These are phyloP conservation scores for Leptinotarsa lineolata DNA, from an alignment of 1,140 invertebrate genomes.

Conservation along the genomic window DNA sequence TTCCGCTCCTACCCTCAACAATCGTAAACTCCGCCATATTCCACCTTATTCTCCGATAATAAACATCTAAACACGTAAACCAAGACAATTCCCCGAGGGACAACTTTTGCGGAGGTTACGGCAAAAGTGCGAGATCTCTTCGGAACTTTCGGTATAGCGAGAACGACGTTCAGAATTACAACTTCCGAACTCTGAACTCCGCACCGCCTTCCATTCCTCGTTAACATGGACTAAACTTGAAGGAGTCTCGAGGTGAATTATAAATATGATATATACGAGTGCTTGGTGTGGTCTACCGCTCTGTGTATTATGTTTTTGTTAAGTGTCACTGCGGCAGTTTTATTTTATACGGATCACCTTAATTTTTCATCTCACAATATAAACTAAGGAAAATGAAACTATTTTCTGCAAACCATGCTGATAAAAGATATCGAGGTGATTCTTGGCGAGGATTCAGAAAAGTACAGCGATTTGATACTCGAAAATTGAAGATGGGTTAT, in stretches of 20 bases:
- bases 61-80: conserved; percentile 39
- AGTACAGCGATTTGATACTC: no score
- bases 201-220: conserved; percentile 29
- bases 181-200: conserved; percentile 23
- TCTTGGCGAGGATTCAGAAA: no score
- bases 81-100: conserved; percentile 36
- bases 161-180: conserved; percentile 18
- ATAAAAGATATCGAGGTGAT: no score
- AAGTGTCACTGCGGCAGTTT: no score
- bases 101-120: conserved; percentile 35
- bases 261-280: conserved; percentile 27
- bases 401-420: no score
- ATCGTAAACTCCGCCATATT: conserved; percentile 14
- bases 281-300: no score
- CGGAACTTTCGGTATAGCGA: conserved; percentile 14
- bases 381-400: no score
- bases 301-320: no score
- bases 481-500: no score
- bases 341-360: no score
- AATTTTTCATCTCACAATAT: no score
- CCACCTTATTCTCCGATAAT: conserved; percentile 28
- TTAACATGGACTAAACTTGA: conserved; percentile 33
- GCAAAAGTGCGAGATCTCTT: conserved; percentile 32
- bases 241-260: conserved; percentile 27
- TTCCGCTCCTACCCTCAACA: conserved; percentile 2